A percentile compares a stretch with the other conserved stretches of the same genome.
Conservation (phyloP, 2,888 invertebrate species). For the Epicampocera succincta region DNA sequence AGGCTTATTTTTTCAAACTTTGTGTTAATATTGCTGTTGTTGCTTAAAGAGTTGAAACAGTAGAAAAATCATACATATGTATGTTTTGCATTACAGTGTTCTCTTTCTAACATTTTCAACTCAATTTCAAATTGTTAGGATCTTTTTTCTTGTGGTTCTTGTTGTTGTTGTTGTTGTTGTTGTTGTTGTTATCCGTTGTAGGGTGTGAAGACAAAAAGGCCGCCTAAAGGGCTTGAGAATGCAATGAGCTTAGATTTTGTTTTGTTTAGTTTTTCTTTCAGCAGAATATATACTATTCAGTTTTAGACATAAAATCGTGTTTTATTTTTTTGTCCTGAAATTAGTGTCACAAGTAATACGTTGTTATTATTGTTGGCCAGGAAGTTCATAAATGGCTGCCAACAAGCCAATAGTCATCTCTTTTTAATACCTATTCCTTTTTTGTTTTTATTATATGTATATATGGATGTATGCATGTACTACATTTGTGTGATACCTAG, state of each 20-base stretch:
- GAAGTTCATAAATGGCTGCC: constrained; percentile 57
- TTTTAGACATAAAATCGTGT: constrained; percentile 11
- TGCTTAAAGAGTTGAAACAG: constrained; percentile 65
- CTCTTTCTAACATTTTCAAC: constrained; percentile 67
- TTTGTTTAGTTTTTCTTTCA: constrained; percentile 23
- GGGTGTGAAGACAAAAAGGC: constrained; percentile 19
- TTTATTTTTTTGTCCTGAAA: constrained; percentile 45
- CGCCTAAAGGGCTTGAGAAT: constrained; percentile 27
- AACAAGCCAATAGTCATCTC: constrained; percentile 64
- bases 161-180: too few relatives aligned
- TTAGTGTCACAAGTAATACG: constrained; percentile 59
- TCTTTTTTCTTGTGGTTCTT: too few relatives aligned
- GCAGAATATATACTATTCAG: background rate
- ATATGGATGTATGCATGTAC: too few relatives aligned
- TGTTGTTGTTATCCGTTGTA: constrained; percentile 14
- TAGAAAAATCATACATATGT: constrained; percentile 62
- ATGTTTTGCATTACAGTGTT: constrained; percentile 64
- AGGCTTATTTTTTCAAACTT: constrained; percentile 57
- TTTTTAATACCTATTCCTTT: constrained; percentile 36
- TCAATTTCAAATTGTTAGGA: constrained; percentile 44
- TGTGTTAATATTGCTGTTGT: constrained; percentile 33
- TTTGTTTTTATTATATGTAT: too few relatives aligned
- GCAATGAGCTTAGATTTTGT: constrained; percentile 15
- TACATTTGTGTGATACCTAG: too few relatives aligned
- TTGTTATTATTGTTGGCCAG: constrained; percentile 50